Base-by-base conservation (phyloP, 1,140 invertebrate genomes). In the Scaptomyza hsui region DNA sequence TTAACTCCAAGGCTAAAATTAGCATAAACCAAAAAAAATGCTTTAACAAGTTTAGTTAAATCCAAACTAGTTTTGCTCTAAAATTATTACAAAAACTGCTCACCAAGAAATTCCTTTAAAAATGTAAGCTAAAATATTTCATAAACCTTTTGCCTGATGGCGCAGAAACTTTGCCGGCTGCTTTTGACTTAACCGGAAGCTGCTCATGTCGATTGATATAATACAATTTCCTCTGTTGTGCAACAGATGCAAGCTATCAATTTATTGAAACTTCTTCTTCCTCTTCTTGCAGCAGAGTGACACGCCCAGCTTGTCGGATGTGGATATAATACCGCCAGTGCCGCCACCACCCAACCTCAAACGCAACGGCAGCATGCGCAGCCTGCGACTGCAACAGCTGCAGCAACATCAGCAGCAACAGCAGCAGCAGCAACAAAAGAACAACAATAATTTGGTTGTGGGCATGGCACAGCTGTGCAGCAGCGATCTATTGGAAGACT, bases 281-380 rank as follows among this genome's bases (percentile, higher is more conserved):
- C 7, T 53, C 35, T 35, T 21, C 47, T 29, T 55, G 41, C 68
- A 91, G 89, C 72, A 90, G 77, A 81, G 78, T 35, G 89, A 91
- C 76, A 78, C 89, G 42, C 65, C 72, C 68, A 86, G 88, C 60
- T 49, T 86, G 72, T 89, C 86, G 68, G 89, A 91, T 76, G 89
- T 91, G 64, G 89, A 90, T 52, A 55, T 85, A 7, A 91, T 91
- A 77, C 89, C 89, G 60, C 89, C 89, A 19, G 89, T 91, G 69
- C 89, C 89, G 24, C 89, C 89, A 41, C 89, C 89, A 32, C 85
- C 89, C 10, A 45, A 78, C 15, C 73, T 90, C 61, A 90, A 90
- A 19, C 89, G 89, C 9, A 89, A 90, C 47, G 89, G 83, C 64
- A 90, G 83, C 78, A 76, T 89, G 81, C 89, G 83, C 19, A 90